Conservation (phyloP, 2,113 vertebrate genomes). For the Planiliza haematocheilus region DNA sequence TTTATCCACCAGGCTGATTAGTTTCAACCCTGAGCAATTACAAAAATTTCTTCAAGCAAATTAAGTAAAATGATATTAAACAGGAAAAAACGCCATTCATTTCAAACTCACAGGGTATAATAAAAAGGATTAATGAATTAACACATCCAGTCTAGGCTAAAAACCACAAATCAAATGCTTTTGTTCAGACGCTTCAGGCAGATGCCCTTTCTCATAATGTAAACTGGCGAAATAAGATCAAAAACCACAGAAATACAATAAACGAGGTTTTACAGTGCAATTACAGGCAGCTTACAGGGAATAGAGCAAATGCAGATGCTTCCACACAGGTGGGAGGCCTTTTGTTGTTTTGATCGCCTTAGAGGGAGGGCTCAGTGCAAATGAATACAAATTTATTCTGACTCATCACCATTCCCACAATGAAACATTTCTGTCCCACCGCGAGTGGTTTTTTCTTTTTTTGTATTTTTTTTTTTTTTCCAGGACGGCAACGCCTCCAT, state of each 20-base stretch:
- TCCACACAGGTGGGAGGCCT: constrained; percentile 10
- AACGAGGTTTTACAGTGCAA: neutral
- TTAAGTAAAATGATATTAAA: too few relatives aligned
- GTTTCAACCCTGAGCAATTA: too few relatives aligned
- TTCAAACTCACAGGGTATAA: too few relatives aligned
- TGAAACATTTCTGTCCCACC: constrained; percentile 30
- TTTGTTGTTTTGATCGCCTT: constrained; percentile 35
- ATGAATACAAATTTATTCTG: constrained; percentile 26
- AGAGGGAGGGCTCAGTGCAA: constrained; percentile 32
- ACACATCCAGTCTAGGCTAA: neutral
- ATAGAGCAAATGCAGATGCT: constrained; percentile 7
- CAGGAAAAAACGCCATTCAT: too few relatives aligned
- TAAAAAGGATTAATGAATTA: too few relatives aligned
- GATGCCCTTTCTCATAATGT: neutral
- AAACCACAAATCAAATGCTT: neutral
- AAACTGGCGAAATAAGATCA: neutral
- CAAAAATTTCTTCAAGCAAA: too few relatives aligned
- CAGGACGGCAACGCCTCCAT: constrained; percentile 1
- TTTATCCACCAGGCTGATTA: too few relatives aligned
- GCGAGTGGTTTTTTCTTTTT: constrained; percentile 7
- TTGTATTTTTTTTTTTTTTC: constrained; percentile 16
- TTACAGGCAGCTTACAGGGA: neutral
- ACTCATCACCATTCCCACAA: constrained; percentile 35
- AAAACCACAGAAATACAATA: neutral
- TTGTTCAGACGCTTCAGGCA: neutral